Percentiles rank a stretch among this genome's conserved stretches.
Conservation (phyloP, 2,797 vertebrate species). For the Schizopygopsis pylzovi region DNA sequence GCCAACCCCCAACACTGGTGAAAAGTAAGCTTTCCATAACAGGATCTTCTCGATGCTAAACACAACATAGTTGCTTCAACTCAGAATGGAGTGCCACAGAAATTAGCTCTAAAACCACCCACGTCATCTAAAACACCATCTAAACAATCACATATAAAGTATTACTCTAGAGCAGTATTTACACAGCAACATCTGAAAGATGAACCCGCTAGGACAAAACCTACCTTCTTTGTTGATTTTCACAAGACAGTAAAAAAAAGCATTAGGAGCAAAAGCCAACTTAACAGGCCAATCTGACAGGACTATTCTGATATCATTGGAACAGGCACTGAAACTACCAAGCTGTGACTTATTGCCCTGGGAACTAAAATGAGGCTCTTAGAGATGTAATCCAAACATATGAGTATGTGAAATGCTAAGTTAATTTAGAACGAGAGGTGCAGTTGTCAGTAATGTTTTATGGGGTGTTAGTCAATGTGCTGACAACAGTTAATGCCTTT, state of each 20-base stretch:
- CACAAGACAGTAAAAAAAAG: neutral
- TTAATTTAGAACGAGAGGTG: slow-evolving; percentile 22
- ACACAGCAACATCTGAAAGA: neutral
- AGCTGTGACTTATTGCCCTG: slow-evolving; percentile 31
- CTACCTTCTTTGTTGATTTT: neutral
- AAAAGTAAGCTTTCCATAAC: neutral
- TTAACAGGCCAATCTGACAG: slow-evolving; percentile 34
- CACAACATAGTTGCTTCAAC: neutral
- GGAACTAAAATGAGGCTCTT: slow-evolving; percentile 28
- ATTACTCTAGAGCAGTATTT: neutral
- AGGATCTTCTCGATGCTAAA: neutral
- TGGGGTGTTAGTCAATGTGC: slow-evolving; percentile 1
- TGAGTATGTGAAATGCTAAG: slow-evolving; percentile 9
- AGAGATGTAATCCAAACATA: slow-evolving; percentile 33
- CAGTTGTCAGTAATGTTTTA: slow-evolving; percentile 1
- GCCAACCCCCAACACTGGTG: neutral
- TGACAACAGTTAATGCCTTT: slow-evolving; percentile 4
- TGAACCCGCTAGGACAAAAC: neutral
- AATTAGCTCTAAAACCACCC: neutral
- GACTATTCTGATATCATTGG: slow-evolving; percentile 17
- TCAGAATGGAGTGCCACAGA: neutral
- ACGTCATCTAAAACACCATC: neutral
- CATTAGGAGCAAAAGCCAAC: slow-evolving; percentile 26
- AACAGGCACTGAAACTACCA: slow-evolving; percentile 30
- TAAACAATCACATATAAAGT: neutral